These are phyloP conservation scores for Tenebrio molitor DNA, from an alignment of 1,140 invertebrate genomes.

Conservation along the genomic window DNA sequence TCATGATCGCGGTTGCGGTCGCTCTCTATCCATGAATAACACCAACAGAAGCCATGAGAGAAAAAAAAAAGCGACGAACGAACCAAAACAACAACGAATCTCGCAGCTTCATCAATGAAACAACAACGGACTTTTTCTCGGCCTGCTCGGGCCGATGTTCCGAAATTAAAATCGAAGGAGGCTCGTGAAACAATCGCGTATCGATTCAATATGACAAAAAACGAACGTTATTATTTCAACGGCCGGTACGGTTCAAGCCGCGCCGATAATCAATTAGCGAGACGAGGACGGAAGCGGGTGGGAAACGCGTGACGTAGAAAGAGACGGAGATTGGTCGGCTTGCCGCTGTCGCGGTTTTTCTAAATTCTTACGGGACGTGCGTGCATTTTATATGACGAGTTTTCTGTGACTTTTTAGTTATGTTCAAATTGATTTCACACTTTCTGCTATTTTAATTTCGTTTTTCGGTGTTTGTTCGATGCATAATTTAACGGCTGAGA, in stretches of 20 bases:
- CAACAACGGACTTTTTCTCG: background rate
- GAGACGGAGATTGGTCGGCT: constrained; percentile 27
- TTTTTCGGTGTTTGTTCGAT: constrained; percentile 58
- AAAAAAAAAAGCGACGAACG: background rate
- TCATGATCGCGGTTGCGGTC: background rate
- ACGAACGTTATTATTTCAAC: constrained; percentile 41
- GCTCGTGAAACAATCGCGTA: constrained; percentile 36
- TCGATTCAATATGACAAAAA: constrained; percentile 43
- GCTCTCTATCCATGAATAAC: constrained; percentile 7
- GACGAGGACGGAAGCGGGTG: constrained; percentile 11
- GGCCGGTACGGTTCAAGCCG: constrained; percentile 43
- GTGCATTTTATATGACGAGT: constrained; percentile 61
- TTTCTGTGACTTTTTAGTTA: constrained; percentile 60
- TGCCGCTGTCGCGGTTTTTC: constrained; percentile 57
- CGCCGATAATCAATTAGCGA: constrained; percentile 40
- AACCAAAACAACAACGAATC: background rate
- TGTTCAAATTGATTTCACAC: constrained; percentile 62
- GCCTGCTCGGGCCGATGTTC: too few species aligned
- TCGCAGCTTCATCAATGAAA: constrained; percentile 7
- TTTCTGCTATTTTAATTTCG: constrained; percentile 61
- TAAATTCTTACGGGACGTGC: constrained; percentile 60
- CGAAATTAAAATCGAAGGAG: constrained; percentile 41
- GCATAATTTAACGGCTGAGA: constrained; percentile 59
- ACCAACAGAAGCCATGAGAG: background rate
- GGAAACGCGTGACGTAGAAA: constrained; percentile 13